Evolutionary conservation across 2,888 invertebrate genomes (phyloP).

Genomic region (Drosophila fulvimacula): DNA sequence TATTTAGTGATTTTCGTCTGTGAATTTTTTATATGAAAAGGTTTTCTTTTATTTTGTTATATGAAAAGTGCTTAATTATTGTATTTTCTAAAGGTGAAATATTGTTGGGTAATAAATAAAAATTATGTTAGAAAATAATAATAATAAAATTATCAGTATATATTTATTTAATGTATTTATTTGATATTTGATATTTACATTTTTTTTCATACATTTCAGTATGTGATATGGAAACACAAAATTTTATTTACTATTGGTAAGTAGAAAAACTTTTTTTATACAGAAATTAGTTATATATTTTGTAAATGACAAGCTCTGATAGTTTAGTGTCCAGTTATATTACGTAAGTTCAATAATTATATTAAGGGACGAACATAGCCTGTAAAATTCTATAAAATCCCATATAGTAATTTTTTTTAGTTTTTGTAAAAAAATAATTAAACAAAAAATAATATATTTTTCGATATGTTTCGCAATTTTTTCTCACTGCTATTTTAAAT

Average conservation of each 20-base stretch:
- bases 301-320: no score
- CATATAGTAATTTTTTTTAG: no score
- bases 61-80: not conserved
- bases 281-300: no score
- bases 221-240: not conserved
- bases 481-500: no score
- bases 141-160: not conserved
- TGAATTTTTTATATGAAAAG: not conserved
- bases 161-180: not conserved
- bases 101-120: not conserved
- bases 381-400: no score
- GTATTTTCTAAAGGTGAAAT: not conserved
- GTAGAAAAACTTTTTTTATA: not conserved
- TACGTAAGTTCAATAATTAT: no score
- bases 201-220: not conserved
- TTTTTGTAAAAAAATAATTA: no score
- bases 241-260: not conserved
- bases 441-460: no score
- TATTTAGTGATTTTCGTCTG: not conserved
- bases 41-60: not conserved
- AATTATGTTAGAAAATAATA: not conserved
- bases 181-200: not conserved
- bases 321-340: no score
- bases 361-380: no score
- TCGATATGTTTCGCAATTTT: no score